Evolutionary conservation across 2,888 invertebrate species (phyloP).

Genomic region (Hirtodrosophila duncani): DNA sequence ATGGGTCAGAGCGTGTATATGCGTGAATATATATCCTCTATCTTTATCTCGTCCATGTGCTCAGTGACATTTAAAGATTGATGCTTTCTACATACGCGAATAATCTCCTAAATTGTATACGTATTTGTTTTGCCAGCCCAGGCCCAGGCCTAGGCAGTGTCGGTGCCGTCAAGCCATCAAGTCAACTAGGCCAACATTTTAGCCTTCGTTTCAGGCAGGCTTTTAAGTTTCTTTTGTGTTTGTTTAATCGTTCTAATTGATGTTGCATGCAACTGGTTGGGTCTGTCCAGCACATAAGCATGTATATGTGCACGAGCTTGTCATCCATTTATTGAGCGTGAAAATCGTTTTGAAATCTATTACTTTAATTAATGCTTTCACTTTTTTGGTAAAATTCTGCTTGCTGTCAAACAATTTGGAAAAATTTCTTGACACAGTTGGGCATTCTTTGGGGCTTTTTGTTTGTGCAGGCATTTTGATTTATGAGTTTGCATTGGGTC

Average conservation of each 20-base stretch:
- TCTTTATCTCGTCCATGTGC: slow-evolving; percentile 16
- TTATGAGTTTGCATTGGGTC: slow-evolving; percentile 49
- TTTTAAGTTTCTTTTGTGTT: slow-evolving; percentile 51
- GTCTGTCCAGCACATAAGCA: slow-evolving; percentile 9
- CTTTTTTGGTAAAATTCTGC: slow-evolving; percentile 15
- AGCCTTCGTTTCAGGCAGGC: slow-evolving; percentile 16
- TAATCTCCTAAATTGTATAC: slow-evolving; percentile 64
- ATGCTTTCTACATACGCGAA: slow-evolving; percentile 61
- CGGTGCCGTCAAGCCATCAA: slow-evolving; percentile 27
- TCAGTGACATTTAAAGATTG: slow-evolving; percentile 68
- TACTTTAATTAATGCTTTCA: slow-evolving; percentile 36
- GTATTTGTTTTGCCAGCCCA: slow-evolving; percentile 48
- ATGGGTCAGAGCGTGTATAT: slow-evolving; percentile 4
- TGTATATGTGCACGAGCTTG: neutral
- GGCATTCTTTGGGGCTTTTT: slow-evolving; percentile 43
- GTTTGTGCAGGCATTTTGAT: slow-evolving; percentile 64
- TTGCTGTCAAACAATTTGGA: slow-evolving; percentile 23
- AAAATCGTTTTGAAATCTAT: slow-evolving; percentile 30
- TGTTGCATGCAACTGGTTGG: slow-evolving; percentile 46
- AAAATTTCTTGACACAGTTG: slow-evolving; percentile 26
- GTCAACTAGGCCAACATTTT: slow-evolving; percentile 28
- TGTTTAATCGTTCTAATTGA: slow-evolving; percentile 58
- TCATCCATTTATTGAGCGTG: slow-evolving; percentile 14
- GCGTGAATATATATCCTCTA: slow-evolving; percentile 1
- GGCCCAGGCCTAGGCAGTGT: too few species aligned